Percentiles rank a stretch among this genome's conserved stretches.
phyloP scores from a whole-genome alignment of 2,888 invertebrate species.

The Pedicia rivosa region DNA sequence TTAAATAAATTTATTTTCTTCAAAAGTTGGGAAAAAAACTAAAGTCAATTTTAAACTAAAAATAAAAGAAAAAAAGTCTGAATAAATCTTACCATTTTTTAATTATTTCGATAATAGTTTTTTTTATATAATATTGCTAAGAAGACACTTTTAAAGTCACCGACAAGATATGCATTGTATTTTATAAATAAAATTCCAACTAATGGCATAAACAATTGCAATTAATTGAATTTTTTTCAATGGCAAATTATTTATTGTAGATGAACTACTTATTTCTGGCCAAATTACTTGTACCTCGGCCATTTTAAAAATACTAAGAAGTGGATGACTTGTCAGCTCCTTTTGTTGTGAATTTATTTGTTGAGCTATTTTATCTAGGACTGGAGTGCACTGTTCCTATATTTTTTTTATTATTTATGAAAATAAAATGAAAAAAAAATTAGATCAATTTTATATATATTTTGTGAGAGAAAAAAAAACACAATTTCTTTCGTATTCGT shows the following conservation, averaged over 20 bases:
- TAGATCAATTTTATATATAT: neutral
- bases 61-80: no score
- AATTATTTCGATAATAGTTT: no score
- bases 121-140: no score
- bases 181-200: neutral
- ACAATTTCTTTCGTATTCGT: neutral
- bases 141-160: constrained; percentile 4
- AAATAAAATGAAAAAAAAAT: neutral
- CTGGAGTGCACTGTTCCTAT: constrained; percentile 43
- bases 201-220: no score
- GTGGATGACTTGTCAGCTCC: constrained; percentile 70
- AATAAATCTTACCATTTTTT: no score
- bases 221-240: neutral
- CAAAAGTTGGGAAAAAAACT: no score
- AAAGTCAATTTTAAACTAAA: no score
- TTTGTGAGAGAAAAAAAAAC: constrained; percentile 5
- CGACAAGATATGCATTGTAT: constrained; percentile 1
- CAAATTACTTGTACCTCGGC: constrained; percentile 80
- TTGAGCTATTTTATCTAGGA: constrained; percentile 63
- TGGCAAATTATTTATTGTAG: neutral
- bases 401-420: neutral
- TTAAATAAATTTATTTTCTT: no score
- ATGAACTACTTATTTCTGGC: constrained; percentile 30
- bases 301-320: constrained; percentile 82
- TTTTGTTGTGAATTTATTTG: constrained; percentile 74